Evolutionary conservation across 1,140 invertebrate genomes (phyloP).

Genomic region (Bactericera cockerelli): DNA sequence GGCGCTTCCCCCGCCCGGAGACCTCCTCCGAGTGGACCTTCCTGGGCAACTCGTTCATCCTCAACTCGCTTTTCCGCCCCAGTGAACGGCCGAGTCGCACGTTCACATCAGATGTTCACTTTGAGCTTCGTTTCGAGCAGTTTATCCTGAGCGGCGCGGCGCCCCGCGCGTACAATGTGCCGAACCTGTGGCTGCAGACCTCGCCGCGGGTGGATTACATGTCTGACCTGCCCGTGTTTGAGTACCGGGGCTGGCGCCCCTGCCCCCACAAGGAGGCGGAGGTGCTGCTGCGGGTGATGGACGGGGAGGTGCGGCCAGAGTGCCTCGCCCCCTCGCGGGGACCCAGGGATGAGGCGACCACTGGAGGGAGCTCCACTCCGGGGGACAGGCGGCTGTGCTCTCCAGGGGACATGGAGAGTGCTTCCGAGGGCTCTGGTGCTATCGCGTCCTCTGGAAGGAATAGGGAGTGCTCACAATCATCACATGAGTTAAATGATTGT

Average conservation of each 20-base stretch:
- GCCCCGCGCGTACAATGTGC: constrained; percentile 27
- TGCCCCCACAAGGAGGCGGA: constrained; percentile 10
- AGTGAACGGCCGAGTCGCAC: constrained; percentile 23
- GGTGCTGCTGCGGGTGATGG: constrained; percentile 12
- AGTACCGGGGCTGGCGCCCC: constrained; percentile 18
- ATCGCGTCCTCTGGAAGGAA: too few species aligned
- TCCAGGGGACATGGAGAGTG: constrained; percentile 6
- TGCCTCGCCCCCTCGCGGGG: too few species aligned
- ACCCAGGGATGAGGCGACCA: too few species aligned
- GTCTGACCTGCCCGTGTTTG: constrained; percentile 33
- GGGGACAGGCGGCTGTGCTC: too few species aligned
- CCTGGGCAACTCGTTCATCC: constrained; percentile 23
- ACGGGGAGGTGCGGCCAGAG: constrained; percentile 6
- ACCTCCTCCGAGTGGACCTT: constrained; percentile 23
- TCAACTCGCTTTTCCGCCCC: constrained; percentile 28
- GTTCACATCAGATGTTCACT: constrained; percentile 24
- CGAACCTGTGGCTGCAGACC: constrained; percentile 34
- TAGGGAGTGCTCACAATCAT: too few species aligned
- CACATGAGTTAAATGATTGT: too few species aligned
- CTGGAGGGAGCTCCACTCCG: too few species aligned
- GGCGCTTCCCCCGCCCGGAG: neutral
- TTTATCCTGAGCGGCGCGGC: constrained; percentile 28
- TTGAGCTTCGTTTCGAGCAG: constrained; percentile 27
- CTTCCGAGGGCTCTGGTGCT: too few species aligned
- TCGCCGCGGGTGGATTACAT: constrained; percentile 32